Base-by-base conservation (phyloP, 2,113 vertebrate genomes). In the Tyrannus savana region DNA sequence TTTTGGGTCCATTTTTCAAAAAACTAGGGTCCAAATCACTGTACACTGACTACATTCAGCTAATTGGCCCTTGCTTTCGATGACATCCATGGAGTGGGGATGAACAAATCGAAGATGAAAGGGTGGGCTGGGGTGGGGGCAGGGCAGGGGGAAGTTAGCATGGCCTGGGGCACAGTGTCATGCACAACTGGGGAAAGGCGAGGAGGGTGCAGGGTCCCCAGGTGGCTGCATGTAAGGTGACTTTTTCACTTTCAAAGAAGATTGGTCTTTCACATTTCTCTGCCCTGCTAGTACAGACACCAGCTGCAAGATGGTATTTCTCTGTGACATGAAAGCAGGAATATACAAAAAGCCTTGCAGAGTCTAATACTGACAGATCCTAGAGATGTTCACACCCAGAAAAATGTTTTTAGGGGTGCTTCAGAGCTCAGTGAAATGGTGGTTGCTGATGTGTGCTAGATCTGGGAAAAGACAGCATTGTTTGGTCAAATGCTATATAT, bases 71-170 rank as follows among this genome's bases (percentile, higher is more conserved):
- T 91, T 94, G 72, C 79, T 87, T 93, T 83, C 24, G 0, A 44
- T 86, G 95, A 88, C 87, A 90, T 83, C 50, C 31, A 0, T 27
- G 39, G 94, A 79, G 63, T 58, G 37, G 72, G 79, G 71, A 82
- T 95, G 95, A 94, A 55, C 59, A 95, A 97, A 96, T 88, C 67
- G 93, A 96, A 97, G 78, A 30, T 83, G 91, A 96, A 96, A 95
- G 82, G 67, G 58, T 64, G 69, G 74, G 77, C 39, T 30, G 56
- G 15, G 9, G 8, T 60, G 87, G 89, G 84, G 53, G 81, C 46
- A 75, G 84, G 53, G 81, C 46, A 75, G 87, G 62, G 62, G 50
- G 35, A 80, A 82, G 71, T 69, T 66, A 75, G 50, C 31, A 90
- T 77, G 78, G 93, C 84, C 93, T 73, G 52, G 42, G 87, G 87